Percentiles rank a stretch among this genome's conserved stretches.
phyloP scores from a whole-genome alignment of 2,797 vertebrate genomes.

The Sebastes miniatus region DNA sequence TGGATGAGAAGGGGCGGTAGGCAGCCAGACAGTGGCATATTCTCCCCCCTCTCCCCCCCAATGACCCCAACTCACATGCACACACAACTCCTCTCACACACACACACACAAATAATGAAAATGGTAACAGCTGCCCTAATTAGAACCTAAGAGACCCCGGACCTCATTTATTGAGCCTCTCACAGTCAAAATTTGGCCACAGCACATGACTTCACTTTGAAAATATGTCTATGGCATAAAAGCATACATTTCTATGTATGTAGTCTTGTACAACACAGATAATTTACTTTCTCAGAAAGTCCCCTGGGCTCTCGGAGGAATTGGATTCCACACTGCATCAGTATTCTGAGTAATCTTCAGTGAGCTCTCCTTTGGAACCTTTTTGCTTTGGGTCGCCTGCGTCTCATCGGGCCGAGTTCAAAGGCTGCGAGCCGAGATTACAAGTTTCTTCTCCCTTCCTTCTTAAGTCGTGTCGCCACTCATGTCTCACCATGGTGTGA shows the following conservation, averaged over 20 bases:
- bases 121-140: constrained; percentile 76
- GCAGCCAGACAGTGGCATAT: constrained; percentile 64
- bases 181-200: constrained; percentile 40
- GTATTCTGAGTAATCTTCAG: constrained; percentile 85
- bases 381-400: constrained; percentile 78
- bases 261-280: constrained; percentile 64
- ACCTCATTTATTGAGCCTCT: constrained; percentile 64
- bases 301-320: constrained; percentile 76
- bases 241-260: constrained; percentile 69
- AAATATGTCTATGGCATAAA: constrained; percentile 35
- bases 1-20: constrained; percentile 73
- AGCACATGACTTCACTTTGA: constrained; percentile 39
- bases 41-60: neutral
- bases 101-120: constrained; percentile 50
- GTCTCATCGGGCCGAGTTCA: constrained; percentile 82
- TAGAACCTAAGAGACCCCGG: constrained; percentile 74
- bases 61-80: neutral
- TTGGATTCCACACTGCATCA: constrained; percentile 79
- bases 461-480: constrained; percentile 71
- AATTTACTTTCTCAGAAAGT: constrained; percentile 79
- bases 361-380: constrained; percentile 79
- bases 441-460: constrained; percentile 74
- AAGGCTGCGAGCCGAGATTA: constrained; percentile 82
- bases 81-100: constrained; percentile 18
- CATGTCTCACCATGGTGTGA: constrained; percentile 64